A percentile compares a stretch with the other conserved stretches of the same genome.
phyloP scores from a whole-genome alignment of 2,113 vertebrate genomes.

The Amazona vittata region DNA sequence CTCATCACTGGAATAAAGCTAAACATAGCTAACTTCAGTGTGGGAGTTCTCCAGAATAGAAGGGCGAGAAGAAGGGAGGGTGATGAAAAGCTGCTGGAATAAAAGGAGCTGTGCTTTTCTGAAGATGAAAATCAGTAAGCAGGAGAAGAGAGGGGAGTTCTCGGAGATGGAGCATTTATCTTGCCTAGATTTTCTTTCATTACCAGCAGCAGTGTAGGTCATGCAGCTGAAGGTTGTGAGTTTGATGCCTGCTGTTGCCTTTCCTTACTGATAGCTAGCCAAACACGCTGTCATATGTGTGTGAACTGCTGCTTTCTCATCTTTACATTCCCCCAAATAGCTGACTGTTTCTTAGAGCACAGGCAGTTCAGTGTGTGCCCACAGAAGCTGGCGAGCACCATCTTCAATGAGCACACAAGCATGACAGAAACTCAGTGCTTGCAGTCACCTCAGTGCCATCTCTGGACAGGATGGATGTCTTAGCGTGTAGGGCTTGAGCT shows the following conservation, averaged over 20 bases:
- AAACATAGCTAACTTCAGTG: background rate
- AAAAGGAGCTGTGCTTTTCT: background rate
- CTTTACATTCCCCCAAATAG: background rate
- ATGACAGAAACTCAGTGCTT: background rate
- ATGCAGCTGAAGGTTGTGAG: slow-evolving; percentile 55
- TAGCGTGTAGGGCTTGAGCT: background rate
- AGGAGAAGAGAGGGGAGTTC: background rate
- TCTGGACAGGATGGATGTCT: background rate
- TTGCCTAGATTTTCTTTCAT: slow-evolving; percentile 44
- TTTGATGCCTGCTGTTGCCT: slow-evolving; percentile 50
- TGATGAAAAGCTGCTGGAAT: background rate
- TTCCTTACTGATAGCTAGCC: background rate
- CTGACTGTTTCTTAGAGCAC: background rate
- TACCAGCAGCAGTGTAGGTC: slow-evolving; percentile 36
- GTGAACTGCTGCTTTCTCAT: background rate
- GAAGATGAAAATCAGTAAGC: background rate
- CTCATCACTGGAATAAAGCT: background rate
- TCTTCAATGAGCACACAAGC: background rate
- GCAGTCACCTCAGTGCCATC: background rate
- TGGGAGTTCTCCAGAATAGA: background rate
- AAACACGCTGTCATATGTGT: background rate
- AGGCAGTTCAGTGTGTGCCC: background rate
- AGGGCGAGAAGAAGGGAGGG: background rate
- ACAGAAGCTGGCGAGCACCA: background rate
- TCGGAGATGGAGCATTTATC: slow-evolving; percentile 42